A percentile compares a stretch with the other conserved stretches of the same genome.
Conservation (phyloP, 2,888 invertebrate species). For the Phragmatobia fuliginosa region DNA sequence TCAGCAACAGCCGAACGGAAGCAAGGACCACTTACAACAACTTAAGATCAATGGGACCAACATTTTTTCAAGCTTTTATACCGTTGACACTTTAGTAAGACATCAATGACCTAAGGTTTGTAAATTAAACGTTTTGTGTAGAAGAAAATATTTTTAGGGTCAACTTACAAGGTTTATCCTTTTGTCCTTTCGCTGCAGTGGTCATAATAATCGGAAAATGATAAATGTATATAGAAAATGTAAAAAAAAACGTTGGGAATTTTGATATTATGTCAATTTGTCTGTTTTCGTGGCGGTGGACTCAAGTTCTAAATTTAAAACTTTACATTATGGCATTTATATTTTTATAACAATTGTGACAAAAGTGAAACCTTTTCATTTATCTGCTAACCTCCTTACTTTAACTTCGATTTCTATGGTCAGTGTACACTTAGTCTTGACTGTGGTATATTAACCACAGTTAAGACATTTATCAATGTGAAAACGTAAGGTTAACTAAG, state of each 20-base stretch:
- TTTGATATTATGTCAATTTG: slow-evolving; percentile 62
- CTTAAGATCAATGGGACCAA: neutral
- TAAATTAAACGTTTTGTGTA: neutral
- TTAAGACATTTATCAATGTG: no score
- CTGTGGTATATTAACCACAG: no score
- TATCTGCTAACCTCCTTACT: slow-evolving; percentile 5
- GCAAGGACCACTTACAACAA: no score
- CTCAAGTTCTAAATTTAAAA: slow-evolving; percentile 66
- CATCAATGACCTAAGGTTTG: neutral
- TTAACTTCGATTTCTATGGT: slow-evolving; percentile 2
- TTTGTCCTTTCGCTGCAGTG: slow-evolving; percentile 67
- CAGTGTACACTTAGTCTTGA: no score
- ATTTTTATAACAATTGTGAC: slow-evolving; percentile 29
- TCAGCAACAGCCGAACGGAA: neutral
- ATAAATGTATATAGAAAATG: slow-evolving; percentile 48
- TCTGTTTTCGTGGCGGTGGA: slow-evolving; percentile 55
- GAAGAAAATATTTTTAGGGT: neutral
- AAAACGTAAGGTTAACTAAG: no score
- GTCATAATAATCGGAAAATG: slow-evolving; percentile 62
- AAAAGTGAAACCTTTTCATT: slow-evolving; percentile 32
- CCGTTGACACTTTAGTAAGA: neutral
- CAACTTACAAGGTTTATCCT: slow-evolving; percentile 75
- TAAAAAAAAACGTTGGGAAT: slow-evolving; percentile 63
- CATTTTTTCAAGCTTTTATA: neutral
- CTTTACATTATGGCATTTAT: slow-evolving; percentile 32